These are phyloP conservation scores for Drosophila ogumai DNA, from an alignment of 1,140 invertebrate genomes.

Conservation along the genomic window DNA sequence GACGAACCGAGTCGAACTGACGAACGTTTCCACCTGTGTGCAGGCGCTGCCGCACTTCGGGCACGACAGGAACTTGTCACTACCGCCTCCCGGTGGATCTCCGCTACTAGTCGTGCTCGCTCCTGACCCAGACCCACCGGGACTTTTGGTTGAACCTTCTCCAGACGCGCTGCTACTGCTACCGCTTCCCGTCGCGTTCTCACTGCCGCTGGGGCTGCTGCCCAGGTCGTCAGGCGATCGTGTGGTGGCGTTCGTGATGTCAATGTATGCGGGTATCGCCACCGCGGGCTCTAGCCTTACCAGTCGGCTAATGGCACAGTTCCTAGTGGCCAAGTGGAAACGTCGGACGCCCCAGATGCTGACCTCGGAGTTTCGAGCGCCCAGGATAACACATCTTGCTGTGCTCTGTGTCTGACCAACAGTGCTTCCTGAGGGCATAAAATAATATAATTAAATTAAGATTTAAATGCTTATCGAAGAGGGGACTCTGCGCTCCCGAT, in stretches of 20 bases:
- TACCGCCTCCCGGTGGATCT: slow-evolving; percentile 64
- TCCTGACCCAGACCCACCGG: slow-evolving; percentile 27
- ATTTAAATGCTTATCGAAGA: background rate
- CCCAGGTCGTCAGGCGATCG: slow-evolving; percentile 37
- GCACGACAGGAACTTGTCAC: slow-evolving; percentile 89
- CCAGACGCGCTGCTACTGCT: slow-evolving; percentile 15
- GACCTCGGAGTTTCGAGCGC: slow-evolving; percentile 5
- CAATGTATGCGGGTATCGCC: slow-evolving; percentile 68
- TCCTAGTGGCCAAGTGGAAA: slow-evolving; percentile 54
- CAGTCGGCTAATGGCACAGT: slow-evolving; percentile 36
- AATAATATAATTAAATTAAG: background rate
- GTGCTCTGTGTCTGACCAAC: slow-evolving; percentile 48
- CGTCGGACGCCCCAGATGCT: slow-evolving; percentile 22
- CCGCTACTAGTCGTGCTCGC: slow-evolving; percentile 55
- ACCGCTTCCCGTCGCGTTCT: slow-evolving; percentile 8
- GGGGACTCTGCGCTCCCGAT: background rate
- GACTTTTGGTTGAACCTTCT: slow-evolving; percentile 23
- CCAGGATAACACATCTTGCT: slow-evolving; percentile 58
- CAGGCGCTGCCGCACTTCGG: slow-evolving; percentile 98
- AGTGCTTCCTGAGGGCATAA: slow-evolving; percentile 37
- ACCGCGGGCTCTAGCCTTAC: slow-evolving; percentile 51
- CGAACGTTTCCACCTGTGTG: slow-evolving; percentile 98
- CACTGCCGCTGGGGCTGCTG: slow-evolving; percentile 3
- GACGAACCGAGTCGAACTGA: slow-evolving; percentile 97
- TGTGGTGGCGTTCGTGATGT: slow-evolving; percentile 64